Evolutionary conservation across 2,797 vertebrate genomes (phyloP), one percentile per base, ranked within the genome.

Genomic region (Aldrovandia affinis): DNA sequence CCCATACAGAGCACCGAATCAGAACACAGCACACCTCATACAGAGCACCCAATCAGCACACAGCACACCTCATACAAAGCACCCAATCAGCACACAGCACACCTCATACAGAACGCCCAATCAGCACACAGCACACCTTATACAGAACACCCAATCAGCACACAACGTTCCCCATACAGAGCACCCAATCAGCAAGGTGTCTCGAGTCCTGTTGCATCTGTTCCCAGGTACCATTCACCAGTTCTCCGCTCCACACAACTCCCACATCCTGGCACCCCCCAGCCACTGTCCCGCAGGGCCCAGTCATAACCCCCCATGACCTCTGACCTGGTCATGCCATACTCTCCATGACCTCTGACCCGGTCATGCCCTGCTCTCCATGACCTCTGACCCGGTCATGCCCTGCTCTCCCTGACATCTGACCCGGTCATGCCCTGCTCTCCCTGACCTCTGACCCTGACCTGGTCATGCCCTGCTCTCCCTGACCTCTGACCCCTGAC

Each of bases 381-480:
- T 22, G 25, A 1, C 47, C 50, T 9, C 33, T 22, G 80, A 96
- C 98, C 98, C 97, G 94, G 94, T 97, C 96, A 99, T 97, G 86
- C 98, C 97, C 61, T 97, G 94, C 55, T 96, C 93, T 88, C 97
- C 97, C 87, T n/a, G n/a, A n/a, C n/a, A n/a, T n/a, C n/a, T n/a
- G n/a, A n/a, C 63, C 63, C 30, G 15, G 30, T 14, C 63, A n/a
- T n/a, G 22, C 57, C 57, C 57, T 61, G 25, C 81, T 52, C 30
- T 30, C 59, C 15, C 15, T 3, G n/a, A n/a, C 15, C 15, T 22
- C 6, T 7, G 15, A 52, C 63, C 61, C 44, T 82, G 20, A 12
- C n/a, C n/a, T n/a, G n/a, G n/a, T n/a, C n/a, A n/a, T n/a, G n/a
- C 8, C 18, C n/a, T 52, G 28, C 52, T 42, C 50, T 30, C 18